Evolutionary conservation across 2,888 invertebrate species (phyloP), one percentile per base, ranked within the genome.

Genomic region (Eupithecia subumbrata): DNA sequence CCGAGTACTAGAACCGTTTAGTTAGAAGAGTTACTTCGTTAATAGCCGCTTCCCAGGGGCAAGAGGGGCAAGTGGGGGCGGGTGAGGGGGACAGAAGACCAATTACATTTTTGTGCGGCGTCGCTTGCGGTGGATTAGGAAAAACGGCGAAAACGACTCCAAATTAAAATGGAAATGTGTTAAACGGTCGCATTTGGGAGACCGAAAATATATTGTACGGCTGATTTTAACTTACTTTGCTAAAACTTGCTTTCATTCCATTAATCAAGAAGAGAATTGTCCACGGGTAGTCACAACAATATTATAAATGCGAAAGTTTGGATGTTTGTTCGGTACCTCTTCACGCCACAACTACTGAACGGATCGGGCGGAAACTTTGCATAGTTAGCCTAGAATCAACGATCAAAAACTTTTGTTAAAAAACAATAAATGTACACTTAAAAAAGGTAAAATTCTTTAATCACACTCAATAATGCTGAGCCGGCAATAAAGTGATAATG

Each of bases 151-250:
- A 84, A 83, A 82, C 79, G 80, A 79, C 75, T 79, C 81, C 78
- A 84, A 87, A 87, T 87, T 87, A 87, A 87, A 87, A 86, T 86
- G 87, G 82, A 84, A 86, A 86, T 87, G 83, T 81, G 80, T 79
- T 80, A 82, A 82, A 80, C 75, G 77, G 81, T 82, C 84, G 82
- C 84, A 83, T 83, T 83, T 79, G 79, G 78, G 82, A 81, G 83
- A 79, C 80, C 81, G 82, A 80, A 81, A 83, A 80, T 81, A 82
- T 83, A 70, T 43, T 70, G 74, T 43, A 72, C 70, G 52, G 77
- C 67, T 5, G 52, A 30, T 45, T 5, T 7, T 48, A 43, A 75
- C 77, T 77, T 73, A 75, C 77, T 73, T 75, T 67, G 37, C 43
- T 5, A n/a, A 8, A 0, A 14, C 43, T 43, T 43, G 22, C 11